Evolutionary conservation across 2,888 invertebrate species (phyloP), one percentile per base, ranked within the genome.

Genomic region (Euphydryas editha): DNA sequence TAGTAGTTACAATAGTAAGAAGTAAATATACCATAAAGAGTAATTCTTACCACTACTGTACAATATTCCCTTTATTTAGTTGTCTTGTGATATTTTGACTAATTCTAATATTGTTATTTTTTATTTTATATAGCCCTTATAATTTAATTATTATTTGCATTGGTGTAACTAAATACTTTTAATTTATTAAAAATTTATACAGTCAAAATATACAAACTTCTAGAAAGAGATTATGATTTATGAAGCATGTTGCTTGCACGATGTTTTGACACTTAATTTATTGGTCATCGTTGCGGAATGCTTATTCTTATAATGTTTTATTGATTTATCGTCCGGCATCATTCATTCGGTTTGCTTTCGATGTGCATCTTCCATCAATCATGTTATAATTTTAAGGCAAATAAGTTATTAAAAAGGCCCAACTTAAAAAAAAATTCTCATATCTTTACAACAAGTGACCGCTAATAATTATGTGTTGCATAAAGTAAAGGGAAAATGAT

Each of bases 181-280:
- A 24, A 51, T 44, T 6, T 66, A 66, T 71, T 70, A 55, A 39
- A 59, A 68, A 64, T 58, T 59, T 54, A 60, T 30, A 56, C 68
- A 69, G 72, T 76, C 75, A 72, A 73, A 77, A 73, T 79, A 78
- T 79, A 69, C 73, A 80, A 82, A 76, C 76, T 75, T 76, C 76
- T 76, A 79, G 74, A 79, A 73, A 72, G 70, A 64, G 70, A 70
- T 73, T 74, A 60, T 73, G 57, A 74, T 70, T 76, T 66, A 77
- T 73, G 74, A 78, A 80, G 90, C 90, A 90, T 90, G 90, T 80
- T 76, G 85, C 83, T 84, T 89, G 90, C 88, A 87, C 88, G 84
- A 82, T 81, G 76, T 87, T 83, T 80, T 80, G 74, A 77, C 74
- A 76, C 65, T 79, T 76, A 74, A 76, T 80, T 78, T 79, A 78